These are phyloP conservation scores for Crotophaga sulcirostris DNA, from an alignment of 2,113 vertebrate species.

Conservation along the genomic window DNA sequence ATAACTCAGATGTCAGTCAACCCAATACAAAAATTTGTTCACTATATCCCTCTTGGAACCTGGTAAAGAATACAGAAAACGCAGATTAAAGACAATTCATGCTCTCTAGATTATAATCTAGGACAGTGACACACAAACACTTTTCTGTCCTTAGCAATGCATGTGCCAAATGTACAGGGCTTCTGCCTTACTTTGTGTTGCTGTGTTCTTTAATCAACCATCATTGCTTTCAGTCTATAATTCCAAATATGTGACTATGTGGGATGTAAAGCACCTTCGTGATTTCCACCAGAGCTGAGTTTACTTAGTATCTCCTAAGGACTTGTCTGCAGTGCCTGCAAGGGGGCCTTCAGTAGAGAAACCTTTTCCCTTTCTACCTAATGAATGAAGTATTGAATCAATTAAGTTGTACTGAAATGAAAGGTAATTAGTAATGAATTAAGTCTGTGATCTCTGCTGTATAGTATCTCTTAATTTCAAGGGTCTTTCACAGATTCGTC, in stretches of 20 bases:
- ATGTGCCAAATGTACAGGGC: fast-evolving
- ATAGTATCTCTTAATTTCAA: not conserved
- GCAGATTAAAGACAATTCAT: not conserved
- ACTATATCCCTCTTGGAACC: not conserved
- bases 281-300: not conserved
- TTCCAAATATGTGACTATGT: not conserved
- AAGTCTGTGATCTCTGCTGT: conserved; percentile 10
- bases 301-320: not conserved
- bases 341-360: not conserved
- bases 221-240: not conserved
- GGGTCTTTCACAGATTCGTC: not conserved
- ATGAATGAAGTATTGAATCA: not conserved
- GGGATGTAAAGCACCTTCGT: not conserved
- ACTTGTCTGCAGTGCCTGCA: not conserved
- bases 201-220: not conserved
- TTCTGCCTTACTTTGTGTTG: not conserved
- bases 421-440: conserved; percentile 18
- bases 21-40: not conserved
- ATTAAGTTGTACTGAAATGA: conserved; percentile 13
- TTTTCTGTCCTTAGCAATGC: not conserved
- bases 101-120: not conserved
- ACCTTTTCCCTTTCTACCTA: not conserved
- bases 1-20: not conserved
- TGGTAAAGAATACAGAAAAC: not conserved
- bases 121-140: not conserved